Percentiles rank a stretch among this genome's conserved stretches.
phyloP scores from a whole-genome alignment of 2,113 vertebrate genomes.

The Bujurquina vittata region DNA sequence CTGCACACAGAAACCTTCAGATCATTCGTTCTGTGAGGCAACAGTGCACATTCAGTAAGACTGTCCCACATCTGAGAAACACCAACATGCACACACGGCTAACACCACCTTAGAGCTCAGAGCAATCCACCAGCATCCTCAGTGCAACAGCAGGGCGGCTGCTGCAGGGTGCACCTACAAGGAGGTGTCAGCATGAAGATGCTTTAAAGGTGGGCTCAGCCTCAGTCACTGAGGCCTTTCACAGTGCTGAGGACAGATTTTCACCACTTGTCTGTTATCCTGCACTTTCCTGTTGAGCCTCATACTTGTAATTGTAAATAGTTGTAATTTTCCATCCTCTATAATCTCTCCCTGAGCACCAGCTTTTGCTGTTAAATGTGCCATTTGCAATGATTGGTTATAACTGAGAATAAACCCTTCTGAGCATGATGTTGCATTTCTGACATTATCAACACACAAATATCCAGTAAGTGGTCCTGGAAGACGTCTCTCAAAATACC shows the following conservation, averaged over 20 bases:
- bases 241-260: background rate
- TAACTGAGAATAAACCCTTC: background rate
- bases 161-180: background rate
- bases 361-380: background rate
- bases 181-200: background rate
- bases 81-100: background rate
- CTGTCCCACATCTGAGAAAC: background rate
- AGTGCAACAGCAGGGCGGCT: background rate
- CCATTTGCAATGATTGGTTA: background rate
- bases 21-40: background rate
- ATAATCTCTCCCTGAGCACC: background rate
- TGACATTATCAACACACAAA: background rate
- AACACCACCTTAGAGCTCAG: background rate
- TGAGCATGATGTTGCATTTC: background rate
- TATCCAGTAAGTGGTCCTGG: background rate
- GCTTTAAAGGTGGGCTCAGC: background rate
- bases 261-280: background rate
- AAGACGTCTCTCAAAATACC: background rate
- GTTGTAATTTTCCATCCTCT: background rate
- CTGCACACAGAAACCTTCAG: background rate
- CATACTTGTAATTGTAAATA: background rate
- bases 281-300: background rate
- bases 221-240: background rate
- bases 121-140: background rate
- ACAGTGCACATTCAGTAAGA: background rate